Conservation (phyloP, 2,888 invertebrate species). For the Camponotus fellah region DNA sequence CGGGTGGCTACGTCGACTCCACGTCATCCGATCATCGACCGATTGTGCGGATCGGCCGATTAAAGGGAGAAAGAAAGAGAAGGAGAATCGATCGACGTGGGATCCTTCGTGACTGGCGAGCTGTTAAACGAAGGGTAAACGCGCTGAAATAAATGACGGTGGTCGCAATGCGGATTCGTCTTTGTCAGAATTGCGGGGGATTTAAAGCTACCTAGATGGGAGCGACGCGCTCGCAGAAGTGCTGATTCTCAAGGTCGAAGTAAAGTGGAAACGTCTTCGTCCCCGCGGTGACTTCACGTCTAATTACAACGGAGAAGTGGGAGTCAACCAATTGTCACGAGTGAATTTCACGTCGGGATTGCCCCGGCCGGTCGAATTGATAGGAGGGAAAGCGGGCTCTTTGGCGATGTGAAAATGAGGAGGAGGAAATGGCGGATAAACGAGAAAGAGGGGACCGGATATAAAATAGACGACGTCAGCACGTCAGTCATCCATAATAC, state of each 20-base stretch:
- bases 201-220: conserved; percentile 39
- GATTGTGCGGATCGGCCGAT: conserved; percentile 25
- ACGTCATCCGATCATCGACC: conserved; percentile 46
- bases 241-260: conserved; percentile 44
- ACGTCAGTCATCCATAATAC: conserved; percentile 83
- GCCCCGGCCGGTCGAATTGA: conserved; percentile 77
- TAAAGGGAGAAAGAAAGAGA: background rate
- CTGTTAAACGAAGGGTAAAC: conserved; percentile 48
- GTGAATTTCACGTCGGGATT: conserved; percentile 73
- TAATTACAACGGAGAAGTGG: conserved; percentile 40
- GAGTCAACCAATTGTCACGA: conserved; percentile 65
- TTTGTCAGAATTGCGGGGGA: conserved; percentile 39
- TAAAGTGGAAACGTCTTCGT: conserved; percentile 33
- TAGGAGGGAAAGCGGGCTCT: conserved; percentile 62
- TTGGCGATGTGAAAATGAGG: conserved; percentile 70
- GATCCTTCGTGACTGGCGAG: conserved; percentile 49
- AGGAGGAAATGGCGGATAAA: conserved; percentile 66
- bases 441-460: conserved; percentile 58
- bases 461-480: conserved; percentile 80
- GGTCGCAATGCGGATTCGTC: conserved; percentile 39
- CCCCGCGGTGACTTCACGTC: conserved; percentile 32
- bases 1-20: conserved; percentile 47
- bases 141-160: conserved; percentile 48
- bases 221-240: conserved; percentile 6
- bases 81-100: conserved; percentile 4